Conservation (phyloP, 1,140 invertebrate species). For the Drosophila pseudoobscura region DNA sequence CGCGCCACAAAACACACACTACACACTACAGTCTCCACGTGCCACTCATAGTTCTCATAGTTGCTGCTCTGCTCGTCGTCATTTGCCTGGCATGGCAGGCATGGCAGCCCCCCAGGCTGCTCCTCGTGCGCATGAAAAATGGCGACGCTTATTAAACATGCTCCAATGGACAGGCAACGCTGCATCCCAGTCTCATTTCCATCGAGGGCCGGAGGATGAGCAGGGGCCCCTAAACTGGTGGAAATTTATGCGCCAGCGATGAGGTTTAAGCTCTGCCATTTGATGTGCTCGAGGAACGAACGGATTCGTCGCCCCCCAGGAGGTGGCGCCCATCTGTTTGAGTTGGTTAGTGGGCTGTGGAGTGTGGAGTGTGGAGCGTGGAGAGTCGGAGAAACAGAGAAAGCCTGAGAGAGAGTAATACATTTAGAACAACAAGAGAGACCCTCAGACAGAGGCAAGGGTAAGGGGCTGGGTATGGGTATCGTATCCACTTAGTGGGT, state of each 20-base stretch:
- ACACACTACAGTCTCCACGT: slow-evolving; percentile 24
- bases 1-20: background rate
- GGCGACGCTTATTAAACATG: slow-evolving; percentile 72
- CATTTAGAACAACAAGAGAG: slow-evolving; percentile 27
- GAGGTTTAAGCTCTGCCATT: slow-evolving; percentile 56
- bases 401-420: slow-evolving; percentile 24
- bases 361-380: too few relatives aligned
- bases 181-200: background rate
- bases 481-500: slow-evolving; percentile 24
- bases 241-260: slow-evolving; percentile 50
- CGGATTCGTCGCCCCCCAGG: slow-evolving; percentile 1
- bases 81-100: slow-evolving; percentile 39
- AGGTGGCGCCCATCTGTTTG: slow-evolving; percentile 38
- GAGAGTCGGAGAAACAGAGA: too few relatives aligned
- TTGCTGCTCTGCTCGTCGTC: slow-evolving; percentile 31
- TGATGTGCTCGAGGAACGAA: slow-evolving; percentile 15
- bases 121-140: slow-evolving; percentile 70
- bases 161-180: slow-evolving; percentile 56
- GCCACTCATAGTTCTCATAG: slow-evolving; percentile 38
- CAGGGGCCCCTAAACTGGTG: slow-evolving; percentile 44
- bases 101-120: slow-evolving; percentile 1
- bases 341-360: too few relatives aligned
- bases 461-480: too few relatives aligned
- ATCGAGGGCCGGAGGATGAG: slow-evolving; percentile 13
- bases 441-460: background rate